Evolutionary conservation across 1,140 invertebrate species (phyloP), one percentile per base, ranked within the genome.

Genomic region (Drosophila insularis): DNA sequence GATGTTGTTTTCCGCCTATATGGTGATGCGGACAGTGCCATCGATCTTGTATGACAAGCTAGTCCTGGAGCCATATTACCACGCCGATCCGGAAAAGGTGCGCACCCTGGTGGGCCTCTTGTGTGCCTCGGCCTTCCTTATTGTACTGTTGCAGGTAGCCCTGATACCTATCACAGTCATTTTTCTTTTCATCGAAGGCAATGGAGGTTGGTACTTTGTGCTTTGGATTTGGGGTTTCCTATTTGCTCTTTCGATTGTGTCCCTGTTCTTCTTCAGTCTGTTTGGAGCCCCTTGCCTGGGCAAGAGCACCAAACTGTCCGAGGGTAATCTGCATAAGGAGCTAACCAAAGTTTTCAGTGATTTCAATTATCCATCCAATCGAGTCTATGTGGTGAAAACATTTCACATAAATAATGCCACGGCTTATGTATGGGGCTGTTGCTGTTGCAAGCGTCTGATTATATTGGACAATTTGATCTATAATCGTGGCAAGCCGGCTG

Each of bases 31-130:
- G 0, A 21, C 10, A 2, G 7, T 87, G 39, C 82, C 82, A 0
- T 21, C 53, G 14, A 7, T 80, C 0, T 71, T 87, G 4, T 87
- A 77, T 6, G 71, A 54, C 32, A 80, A 77, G 13, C 7, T 87
- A 0, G 2, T 71, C 1, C 31, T 87, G 46, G 67, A 70, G 11
- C 53, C 54, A 0, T 53, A 21, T 4, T 87, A 80, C 17, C 19
- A 54, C 0, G 39, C 63, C 3, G 21, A 67, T n/a, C 60, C 31
- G 4, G 40, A 69, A 0, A 58, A 68, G 10, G 17, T 63, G 0
- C 5, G 53, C 1, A 72, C 82, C 0, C 3, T 87, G 19, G 46
- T 89, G 6, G 82, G 82, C 0, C 2, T 87, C 4, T 40, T 87
- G 0, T 87, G 82, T 61, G 23, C 62, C 0, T 17, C 69, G n/a